These are phyloP conservation scores for Ectropis crepuscularia DNA, from an alignment of 2,888 invertebrate genomes.

Conservation along the genomic window DNA sequence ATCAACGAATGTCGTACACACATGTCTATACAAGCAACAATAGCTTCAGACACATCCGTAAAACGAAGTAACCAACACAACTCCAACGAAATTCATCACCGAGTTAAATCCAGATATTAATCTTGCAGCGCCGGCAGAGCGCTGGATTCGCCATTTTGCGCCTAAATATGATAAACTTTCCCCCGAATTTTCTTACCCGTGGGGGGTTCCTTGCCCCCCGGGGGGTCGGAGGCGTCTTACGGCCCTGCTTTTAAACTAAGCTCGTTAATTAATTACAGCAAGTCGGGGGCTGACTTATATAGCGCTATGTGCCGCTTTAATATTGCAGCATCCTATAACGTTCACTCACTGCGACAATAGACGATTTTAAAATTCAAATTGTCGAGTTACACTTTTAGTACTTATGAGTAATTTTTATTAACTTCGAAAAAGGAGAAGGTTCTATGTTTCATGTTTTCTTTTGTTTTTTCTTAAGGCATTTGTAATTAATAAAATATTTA, in stretches of 20 bases:
- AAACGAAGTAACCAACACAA: constrained; percentile 75
- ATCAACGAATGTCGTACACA: background rate
- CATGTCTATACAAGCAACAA: constrained; percentile 20
- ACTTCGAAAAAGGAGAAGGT: background rate
- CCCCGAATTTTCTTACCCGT: constrained; percentile 79
- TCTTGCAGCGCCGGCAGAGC: constrained; percentile 80
- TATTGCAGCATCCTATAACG: constrained; percentile 64
- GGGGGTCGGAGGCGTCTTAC: constrained; percentile 75
- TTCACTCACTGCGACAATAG: constrained; percentile 39
- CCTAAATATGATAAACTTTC: constrained; percentile 85
- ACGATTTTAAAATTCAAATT: constrained; percentile 32
- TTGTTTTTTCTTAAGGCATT: no score
- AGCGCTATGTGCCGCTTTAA: constrained; percentile 80
- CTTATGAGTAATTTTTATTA: background rate
- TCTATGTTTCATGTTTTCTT: no score
- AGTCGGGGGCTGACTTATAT: constrained; percentile 79
- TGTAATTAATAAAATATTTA: no score
- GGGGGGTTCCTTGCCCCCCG: constrained; percentile 64
- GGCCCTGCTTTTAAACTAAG: constrained; percentile 86
- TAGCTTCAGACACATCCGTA: constrained; percentile 43
- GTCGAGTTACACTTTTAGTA: background rate
- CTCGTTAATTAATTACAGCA: constrained; percentile 86
- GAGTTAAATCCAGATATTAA: constrained; percentile 84
- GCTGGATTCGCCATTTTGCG: constrained; percentile 85
- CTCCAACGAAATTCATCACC: constrained; percentile 79